A percentile compares a stretch with the other conserved stretches of the same genome.
Evolutionary conservation across 2,888 invertebrate genomes (phyloP).

Genomic region (Eristalis tenax): DNA sequence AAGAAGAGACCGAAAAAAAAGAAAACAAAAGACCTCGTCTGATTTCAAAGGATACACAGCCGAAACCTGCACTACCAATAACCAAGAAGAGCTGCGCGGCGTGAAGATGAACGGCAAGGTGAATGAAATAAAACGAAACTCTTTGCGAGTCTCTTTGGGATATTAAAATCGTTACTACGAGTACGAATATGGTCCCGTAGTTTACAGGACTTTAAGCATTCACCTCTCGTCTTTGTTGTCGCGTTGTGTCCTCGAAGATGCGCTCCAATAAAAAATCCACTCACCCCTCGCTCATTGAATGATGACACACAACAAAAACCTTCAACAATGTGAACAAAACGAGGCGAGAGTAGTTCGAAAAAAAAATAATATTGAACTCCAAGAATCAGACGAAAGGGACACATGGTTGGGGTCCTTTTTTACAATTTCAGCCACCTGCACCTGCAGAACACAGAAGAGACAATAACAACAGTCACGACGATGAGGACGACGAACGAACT

Average conservation of each 20-base stretch:
- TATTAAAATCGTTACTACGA: constrained; percentile 34
- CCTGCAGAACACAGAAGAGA: constrained; percentile 14
- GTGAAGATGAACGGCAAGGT: not conserved
- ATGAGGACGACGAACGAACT: not conserved
- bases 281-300: not conserved
- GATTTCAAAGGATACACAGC: not conserved
- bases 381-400: constrained; percentile 12
- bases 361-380: constrained; percentile 27
- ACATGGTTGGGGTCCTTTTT: constrained; percentile 1
- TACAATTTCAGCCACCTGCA: constrained; percentile 58
- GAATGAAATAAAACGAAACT: constrained; percentile 23
- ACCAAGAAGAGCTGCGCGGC: not conserved
- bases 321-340: constrained; percentile 20
- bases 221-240: constrained; percentile 27
- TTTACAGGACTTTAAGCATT: constrained; percentile 55
- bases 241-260: constrained; percentile 43
- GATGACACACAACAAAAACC: not conserved
- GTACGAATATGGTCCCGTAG: not conserved
- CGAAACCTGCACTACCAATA: constrained; percentile 6
- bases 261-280: constrained; percentile 1
- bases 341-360: not conserved
- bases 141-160: constrained; percentile 11
- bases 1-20: not conserved
- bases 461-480: constrained; percentile 8
- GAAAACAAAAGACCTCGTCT: constrained; percentile 31